Evolutionary conservation across 2,113 vertebrate species (phyloP).

Genomic region (Mesitornis unicolor): DNA sequence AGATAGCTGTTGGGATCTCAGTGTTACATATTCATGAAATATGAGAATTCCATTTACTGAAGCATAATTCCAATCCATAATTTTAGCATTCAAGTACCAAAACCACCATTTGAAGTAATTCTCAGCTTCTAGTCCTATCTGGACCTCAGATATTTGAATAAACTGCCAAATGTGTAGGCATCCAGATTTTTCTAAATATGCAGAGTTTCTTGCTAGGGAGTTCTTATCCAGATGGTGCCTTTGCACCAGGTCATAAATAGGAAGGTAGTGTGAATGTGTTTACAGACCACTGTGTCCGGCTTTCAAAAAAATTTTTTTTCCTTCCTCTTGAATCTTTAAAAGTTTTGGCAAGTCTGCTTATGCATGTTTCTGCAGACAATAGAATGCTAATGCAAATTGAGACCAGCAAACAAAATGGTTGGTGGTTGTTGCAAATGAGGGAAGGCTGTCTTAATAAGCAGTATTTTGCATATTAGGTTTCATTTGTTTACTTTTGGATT

Average conservation of each 20-base stretch:
- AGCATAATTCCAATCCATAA: neutral
- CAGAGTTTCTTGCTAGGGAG: neutral
- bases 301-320: neutral
- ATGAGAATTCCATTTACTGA: neutral
- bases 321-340: neutral
- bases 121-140: neutral
- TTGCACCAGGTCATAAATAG: neutral
- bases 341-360: neutral
- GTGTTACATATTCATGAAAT: neutral
- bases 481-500: neutral
- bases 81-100: neutral
- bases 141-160: neutral
- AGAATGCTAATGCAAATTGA: slow-evolving; percentile 5
- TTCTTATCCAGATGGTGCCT: neutral
- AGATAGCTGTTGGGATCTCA: neutral
- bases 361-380: slow-evolving; percentile 16
- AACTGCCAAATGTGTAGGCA: neutral
- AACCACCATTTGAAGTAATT: neutral
- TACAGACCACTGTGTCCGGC: neutral
- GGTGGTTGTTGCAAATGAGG: neutral
- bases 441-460: neutral
- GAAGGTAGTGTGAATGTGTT: neutral
- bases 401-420: neutral
- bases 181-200: neutral
- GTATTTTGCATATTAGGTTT: neutral